A percentile compares a stretch with the other conserved stretches of the same genome.
Conservation (phyloP, 1,140 invertebrate genomes). For the Drosophila kikkawai region DNA sequence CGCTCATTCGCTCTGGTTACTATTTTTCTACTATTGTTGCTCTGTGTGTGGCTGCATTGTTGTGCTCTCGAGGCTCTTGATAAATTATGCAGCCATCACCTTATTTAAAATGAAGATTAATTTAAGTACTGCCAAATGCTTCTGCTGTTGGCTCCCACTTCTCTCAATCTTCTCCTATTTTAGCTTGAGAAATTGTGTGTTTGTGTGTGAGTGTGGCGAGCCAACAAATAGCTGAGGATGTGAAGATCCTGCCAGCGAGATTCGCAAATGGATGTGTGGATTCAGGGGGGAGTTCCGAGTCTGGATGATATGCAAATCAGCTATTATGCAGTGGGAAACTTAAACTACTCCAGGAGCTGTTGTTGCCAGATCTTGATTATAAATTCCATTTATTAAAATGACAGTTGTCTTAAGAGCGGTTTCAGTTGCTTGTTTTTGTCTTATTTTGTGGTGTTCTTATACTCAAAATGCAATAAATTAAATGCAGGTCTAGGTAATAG, state of each 20-base stretch:
- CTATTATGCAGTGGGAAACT: constrained; percentile 24
- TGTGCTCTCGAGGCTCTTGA: constrained; percentile 32
- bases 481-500: background rate
- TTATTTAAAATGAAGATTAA: constrained; percentile 75
- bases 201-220: constrained; percentile 29
- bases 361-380: constrained; percentile 11
- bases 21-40: constrained; percentile 8
- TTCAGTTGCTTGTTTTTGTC: background rate
- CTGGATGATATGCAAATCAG: constrained; percentile 34
- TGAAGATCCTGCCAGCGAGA: constrained; percentile 22
- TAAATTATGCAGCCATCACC: constrained; percentile 58
- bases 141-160: background rate
- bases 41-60: background rate
- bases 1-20: constrained; percentile 9
- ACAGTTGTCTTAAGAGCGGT: background rate
- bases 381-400: constrained; percentile 26
- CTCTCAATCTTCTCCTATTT: background rate
- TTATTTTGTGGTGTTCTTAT: background rate
- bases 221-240: constrained; percentile 34
- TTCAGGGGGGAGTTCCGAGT: background rate
- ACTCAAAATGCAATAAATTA: background rate
- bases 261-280: constrained; percentile 30
- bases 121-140: constrained; percentile 52
- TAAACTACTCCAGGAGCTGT: constrained; percentile 18
- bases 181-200: constrained; percentile 35